Percentiles rank a stretch among this genome's conserved stretches.
Evolutionary conservation across 1,140 invertebrate genomes (phyloP).

Genomic region (Sycobia sp.): DNA sequence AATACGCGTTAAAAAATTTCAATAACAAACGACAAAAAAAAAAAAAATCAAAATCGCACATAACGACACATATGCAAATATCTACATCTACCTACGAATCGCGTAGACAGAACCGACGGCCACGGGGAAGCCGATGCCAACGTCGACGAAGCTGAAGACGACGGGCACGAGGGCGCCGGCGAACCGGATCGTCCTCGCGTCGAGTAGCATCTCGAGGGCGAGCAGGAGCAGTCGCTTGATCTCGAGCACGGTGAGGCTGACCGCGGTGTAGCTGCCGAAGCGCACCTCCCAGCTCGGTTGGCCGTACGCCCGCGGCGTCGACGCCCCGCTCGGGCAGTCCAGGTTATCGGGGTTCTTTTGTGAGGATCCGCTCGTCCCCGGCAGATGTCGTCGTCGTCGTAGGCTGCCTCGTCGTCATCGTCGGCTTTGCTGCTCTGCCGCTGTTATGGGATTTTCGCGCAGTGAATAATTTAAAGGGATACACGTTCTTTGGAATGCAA

Average conservation of each 20-base stretch:
- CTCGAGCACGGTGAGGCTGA: slow-evolving; percentile 48
- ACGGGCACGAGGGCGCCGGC: slow-evolving; percentile 47
- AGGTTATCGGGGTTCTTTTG: background rate
- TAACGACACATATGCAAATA: background rate
- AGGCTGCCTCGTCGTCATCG: background rate
- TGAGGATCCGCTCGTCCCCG: background rate
- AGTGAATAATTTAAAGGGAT: no score
- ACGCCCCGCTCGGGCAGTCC: background rate
- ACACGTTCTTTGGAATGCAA: background rate
- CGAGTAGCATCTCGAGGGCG: slow-evolving; percentile 46
- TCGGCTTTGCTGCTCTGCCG: background rate
- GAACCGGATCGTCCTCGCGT: slow-evolving; percentile 49
- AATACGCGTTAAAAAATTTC: no score
- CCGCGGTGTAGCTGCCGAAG: slow-evolving; percentile 42
- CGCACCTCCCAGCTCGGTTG: slow-evolving; percentile 42
- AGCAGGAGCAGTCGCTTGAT: slow-evolving; percentile 51
- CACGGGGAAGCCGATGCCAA: slow-evolving; percentile 47
- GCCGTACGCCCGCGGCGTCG: background rate
- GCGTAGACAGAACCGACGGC: slow-evolving; percentile 44
- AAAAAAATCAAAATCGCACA: background rate
- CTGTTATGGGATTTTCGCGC: no score
- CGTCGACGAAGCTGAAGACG: slow-evolving; percentile 45
- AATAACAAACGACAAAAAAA: no score
- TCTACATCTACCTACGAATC: slow-evolving; percentile 44
- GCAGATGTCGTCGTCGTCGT: background rate